Percentiles rank a stretch among this genome's conserved stretches.
Evolutionary conservation across 2,797 vertebrate species (phyloP).

Genomic region (Carduelis carduelis): DNA sequence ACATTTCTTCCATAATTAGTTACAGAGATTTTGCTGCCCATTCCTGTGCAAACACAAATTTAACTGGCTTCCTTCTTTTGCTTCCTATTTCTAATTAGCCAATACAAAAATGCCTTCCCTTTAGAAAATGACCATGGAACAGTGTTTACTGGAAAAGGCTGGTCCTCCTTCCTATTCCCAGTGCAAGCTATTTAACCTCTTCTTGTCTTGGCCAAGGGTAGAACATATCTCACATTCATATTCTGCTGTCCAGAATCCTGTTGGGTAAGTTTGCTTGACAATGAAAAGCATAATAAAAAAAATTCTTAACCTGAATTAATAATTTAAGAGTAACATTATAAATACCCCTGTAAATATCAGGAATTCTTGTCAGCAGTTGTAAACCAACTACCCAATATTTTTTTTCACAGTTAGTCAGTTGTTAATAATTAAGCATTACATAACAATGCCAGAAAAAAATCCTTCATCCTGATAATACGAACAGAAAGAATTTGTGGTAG

Average conservation of each 20-base stretch:
- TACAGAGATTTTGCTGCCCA: neutral
- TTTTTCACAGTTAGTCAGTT: neutral
- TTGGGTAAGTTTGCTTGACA: neutral
- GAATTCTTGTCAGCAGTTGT: neutral
- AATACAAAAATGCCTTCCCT: neutral
- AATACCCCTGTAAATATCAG: neutral
- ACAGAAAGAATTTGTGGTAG: neutral
- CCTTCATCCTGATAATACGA: neutral
- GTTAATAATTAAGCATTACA: neutral
- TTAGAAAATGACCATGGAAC: neutral
- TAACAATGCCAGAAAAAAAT: neutral
- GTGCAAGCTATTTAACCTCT: neutral
- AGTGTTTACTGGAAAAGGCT: neutral
- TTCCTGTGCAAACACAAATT: neutral
- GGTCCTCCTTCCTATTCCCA: neutral
- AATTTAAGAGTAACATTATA: neutral
- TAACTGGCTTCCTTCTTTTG: slow-evolving; percentile 11
- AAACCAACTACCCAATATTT: neutral
- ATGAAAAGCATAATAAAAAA: neutral
- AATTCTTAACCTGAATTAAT: neutral
- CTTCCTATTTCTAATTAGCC: slow-evolving; percentile 21
- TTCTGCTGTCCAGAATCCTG: neutral
- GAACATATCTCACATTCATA: neutral
- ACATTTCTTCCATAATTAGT: neutral
- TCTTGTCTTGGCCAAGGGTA: neutral